phyloP scores from a whole-genome alignment of 2,113 vertebrate species.

The Tapirus terrestris region DNA sequence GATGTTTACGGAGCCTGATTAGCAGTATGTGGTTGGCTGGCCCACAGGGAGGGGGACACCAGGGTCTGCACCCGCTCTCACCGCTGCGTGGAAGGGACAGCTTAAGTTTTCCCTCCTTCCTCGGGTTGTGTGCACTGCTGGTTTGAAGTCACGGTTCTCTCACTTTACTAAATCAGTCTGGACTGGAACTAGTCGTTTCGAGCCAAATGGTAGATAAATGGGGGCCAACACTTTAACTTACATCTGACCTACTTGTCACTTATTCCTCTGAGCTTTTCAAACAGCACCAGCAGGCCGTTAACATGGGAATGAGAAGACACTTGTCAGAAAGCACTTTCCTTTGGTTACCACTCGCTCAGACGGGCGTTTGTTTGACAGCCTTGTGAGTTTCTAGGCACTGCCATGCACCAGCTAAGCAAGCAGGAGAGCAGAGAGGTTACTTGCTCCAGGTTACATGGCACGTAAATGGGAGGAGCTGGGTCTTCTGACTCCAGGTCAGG shows the following conservation, averaged over 20 bases:
- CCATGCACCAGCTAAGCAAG: background rate
- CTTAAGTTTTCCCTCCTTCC: background rate
- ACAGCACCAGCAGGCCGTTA: background rate
- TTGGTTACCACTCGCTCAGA: background rate
- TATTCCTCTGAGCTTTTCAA: slow-evolving; percentile 23
- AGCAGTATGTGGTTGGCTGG: slow-evolving; percentile 62
- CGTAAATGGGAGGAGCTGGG: background rate
- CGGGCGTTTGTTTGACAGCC: background rate
- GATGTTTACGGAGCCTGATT: slow-evolving; percentile 51
- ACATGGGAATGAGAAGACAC: background rate
- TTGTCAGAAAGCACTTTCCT: background rate
- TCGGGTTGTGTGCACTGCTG: background rate
- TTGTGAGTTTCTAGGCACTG: background rate
- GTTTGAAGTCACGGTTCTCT: slow-evolving; percentile 5
- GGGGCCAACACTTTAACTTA: slow-evolving; percentile 34
- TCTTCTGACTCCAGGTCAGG: background rate
- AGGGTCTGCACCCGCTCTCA: background rate
- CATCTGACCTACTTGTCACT: slow-evolving; percentile 60
- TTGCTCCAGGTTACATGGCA: background rate
- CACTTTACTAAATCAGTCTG: slow-evolving; percentile 42
- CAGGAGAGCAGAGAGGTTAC: background rate
- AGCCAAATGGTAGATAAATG: slow-evolving; percentile 55
- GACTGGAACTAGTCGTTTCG: background rate
- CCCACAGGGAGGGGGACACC: background rate
- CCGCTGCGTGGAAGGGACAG: slow-evolving; percentile 58